Base-by-base conservation (phyloP, 2,797 vertebrate genomes). In the Arremon brunneinucha region DNA sequence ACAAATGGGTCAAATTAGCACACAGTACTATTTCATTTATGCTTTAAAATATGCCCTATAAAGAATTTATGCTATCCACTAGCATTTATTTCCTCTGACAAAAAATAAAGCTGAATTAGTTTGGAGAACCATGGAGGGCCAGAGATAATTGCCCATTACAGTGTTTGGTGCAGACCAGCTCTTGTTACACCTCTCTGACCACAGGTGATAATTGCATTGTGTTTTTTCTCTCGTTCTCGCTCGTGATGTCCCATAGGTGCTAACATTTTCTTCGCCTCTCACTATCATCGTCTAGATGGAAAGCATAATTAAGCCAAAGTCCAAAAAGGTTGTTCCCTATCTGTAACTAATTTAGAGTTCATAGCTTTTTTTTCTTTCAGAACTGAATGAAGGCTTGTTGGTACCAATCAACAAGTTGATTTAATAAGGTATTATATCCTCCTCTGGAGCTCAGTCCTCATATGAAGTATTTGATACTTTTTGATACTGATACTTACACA, bases 161-260 rank as follows among this genome's bases (percentile, higher is more conserved):
- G 21, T 37, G 13, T 52, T 74, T 67, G 49, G 19, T 41, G 27
- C 37, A 43, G 5, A 43, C 21, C 20, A 64, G 39, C n/a, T 69
- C 41, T 41, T 79, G 11, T 37, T 84, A 62, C 10, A 68, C 32
- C 32, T 81, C 34, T 14, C 16, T 71, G 44, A 26, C 37, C 14
- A 22, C 21, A 19, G 34, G 32, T 63, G 44, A 41, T 59, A 86
- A 86, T 21, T 59, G 35, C 14, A 47, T 26, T 49, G 9, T 12
- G 3, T 7, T 79, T 91, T 64, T 47, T 35, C 19, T 57, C 37
- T n/a, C 2, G 0, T 52, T 64, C 18, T 34, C 0, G 1, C 32
- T 68, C 5, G 16, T 21, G 11, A 3, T 52, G 64, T 34, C 26
- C 15, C 22, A 39, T 18, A 63, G 6, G 8, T 60, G 41, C 27